Conservation (phyloP, 2,888 invertebrate genomes). For the Aspidiotus destructor region DNA sequence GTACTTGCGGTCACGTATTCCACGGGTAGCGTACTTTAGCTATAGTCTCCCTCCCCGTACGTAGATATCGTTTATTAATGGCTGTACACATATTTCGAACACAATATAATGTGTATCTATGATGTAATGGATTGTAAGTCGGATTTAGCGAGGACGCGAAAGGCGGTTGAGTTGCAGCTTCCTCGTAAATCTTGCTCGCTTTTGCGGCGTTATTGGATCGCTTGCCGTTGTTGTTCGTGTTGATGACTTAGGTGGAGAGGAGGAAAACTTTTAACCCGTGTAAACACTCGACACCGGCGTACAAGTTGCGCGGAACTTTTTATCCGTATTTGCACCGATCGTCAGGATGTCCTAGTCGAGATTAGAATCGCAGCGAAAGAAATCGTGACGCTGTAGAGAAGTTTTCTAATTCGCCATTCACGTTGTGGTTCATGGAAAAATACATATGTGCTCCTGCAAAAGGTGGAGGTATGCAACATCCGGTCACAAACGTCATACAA, state of each 20-base stretch:
- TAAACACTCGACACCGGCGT: too few relatives aligned
- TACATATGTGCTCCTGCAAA: too few relatives aligned
- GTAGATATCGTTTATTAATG: background rate
- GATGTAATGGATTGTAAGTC: background rate
- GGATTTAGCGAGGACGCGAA: background rate
- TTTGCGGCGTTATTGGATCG: background rate
- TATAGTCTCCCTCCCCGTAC: background rate
- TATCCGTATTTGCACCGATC: too few relatives aligned
- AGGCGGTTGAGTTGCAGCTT: background rate
- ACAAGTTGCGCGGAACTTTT: too few relatives aligned
- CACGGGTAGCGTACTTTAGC: background rate
- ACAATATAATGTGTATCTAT: background rate
- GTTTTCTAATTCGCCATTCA: too few relatives aligned
- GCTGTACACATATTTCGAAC: slow-evolving; percentile 1
- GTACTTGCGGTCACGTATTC: background rate
- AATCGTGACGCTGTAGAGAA: too few relatives aligned
- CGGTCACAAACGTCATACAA: too few relatives aligned
- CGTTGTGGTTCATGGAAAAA: too few relatives aligned
- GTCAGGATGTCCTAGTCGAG: too few relatives aligned
- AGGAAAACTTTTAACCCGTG: too few relatives aligned
- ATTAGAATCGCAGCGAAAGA: too few relatives aligned
- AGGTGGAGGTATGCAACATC: too few relatives aligned
- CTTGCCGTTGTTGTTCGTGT: background rate
- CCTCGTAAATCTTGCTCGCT: background rate
- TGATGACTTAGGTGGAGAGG: background rate